Conservation (phyloP, 2,888 invertebrate species). For the Mesorhabditis sp. region DNA sequence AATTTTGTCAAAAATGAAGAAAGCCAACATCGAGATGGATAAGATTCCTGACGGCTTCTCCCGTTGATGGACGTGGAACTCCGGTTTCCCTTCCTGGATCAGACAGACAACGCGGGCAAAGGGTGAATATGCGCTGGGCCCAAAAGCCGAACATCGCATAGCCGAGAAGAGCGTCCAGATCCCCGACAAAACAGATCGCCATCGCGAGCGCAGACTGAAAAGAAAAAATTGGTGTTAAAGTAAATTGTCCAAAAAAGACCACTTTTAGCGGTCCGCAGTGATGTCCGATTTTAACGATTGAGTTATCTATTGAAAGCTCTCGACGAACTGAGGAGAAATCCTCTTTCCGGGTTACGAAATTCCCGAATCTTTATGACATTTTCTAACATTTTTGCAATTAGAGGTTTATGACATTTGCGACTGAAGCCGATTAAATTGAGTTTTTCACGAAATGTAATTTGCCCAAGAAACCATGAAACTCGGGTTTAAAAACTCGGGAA, state of each 20-base stretch:
- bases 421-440: too few species aligned
- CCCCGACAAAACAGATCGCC: conserved; percentile 51
- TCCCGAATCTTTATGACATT: too few species aligned
- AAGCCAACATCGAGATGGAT: background rate
- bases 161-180: conserved; percentile 53
- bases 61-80: conserved; percentile 47
- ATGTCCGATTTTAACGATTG: too few species aligned
- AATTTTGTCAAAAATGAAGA: background rate
- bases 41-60: background rate
- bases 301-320: background rate
- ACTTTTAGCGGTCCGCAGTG: too few species aligned
- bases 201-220: conserved; percentile 52
- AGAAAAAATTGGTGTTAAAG: background rate
- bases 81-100: conserved; percentile 40
- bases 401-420: too few species aligned
- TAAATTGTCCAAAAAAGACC: background rate
- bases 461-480: too few species aligned
- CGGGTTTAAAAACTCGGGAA: too few species aligned
- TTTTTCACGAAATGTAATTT: too few species aligned
- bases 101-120: conserved; percentile 17
- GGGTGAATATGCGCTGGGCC: conserved; percentile 56
- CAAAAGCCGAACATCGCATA: conserved; percentile 57
- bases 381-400: too few species aligned
- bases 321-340: background rate
- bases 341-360: background rate